Base-by-base conservation (phyloP, 2,113 vertebrate species). In the Gallinago jamesoni region DNA sequence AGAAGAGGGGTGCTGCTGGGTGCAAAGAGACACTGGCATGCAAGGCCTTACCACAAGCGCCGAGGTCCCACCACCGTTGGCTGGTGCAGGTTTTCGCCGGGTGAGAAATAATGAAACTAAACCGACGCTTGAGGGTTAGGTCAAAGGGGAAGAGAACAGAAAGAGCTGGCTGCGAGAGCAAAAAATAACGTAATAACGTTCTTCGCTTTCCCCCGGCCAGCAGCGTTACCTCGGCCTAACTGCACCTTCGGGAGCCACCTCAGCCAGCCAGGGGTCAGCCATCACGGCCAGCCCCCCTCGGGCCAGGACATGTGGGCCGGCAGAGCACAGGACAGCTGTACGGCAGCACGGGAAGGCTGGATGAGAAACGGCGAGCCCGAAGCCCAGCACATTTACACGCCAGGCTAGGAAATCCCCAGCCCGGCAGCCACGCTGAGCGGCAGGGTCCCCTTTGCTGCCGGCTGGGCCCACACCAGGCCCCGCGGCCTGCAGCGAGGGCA, bases 141-240 rank as follows among this genome's bases (percentile, higher is more conserved):
- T 55, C 19, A 56, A n/a, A 78, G 64, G 18, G 47, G 6, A 43
- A 24, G 50, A 76, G 64, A 52, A 4, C n/a, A 73, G 23, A 17
- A 66, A 47, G 27, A 77, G 50, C 20, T 28, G 43, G 22, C 47
- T 68, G 80, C 57, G 43, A n/a, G 64, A 62, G 21, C 48, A 16
- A 66, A 76, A 93, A 84, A 39, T 27, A 59, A 9, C 1, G 1
- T 35, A 84, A 39, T 24, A 50, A 9, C 1, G 1, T 33, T 75
- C n/a, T n/a, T 33, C 0, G 6, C 59, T 30, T 30, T 41, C 68
- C 57, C 12, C 30, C 2, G 3, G 74, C 27, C 66, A 70, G 35
- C 68, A 74, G 81, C 6, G 7, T 14, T 11, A 43, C 22, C 27
- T 50, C 1, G 0, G 30, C 6, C 1, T 7, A 31, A 55, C 35